Percentiles rank a stretch among this genome's conserved stretches.
Evolutionary conservation across 2,888 invertebrate genomes (phyloP).

Genomic region (Ctena decussata): DNA sequence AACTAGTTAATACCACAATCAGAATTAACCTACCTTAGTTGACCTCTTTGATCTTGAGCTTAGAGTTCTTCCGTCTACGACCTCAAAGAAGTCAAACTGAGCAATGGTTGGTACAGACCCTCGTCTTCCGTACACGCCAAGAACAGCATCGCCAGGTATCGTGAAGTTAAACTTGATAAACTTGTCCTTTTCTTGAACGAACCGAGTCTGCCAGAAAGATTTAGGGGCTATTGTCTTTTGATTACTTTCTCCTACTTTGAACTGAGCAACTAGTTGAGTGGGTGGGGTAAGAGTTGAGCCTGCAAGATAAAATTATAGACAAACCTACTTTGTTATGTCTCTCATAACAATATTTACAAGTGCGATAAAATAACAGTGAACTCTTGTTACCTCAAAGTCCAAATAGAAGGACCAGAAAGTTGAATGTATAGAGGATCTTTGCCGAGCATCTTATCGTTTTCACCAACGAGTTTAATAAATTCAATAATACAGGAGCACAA

Average conservation of each 20-base stretch:
- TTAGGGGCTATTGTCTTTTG: conserved; percentile 96
- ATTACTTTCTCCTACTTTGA: conserved; percentile 64
- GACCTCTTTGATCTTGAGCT: conserved; percentile 57
- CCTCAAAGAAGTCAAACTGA: conserved; percentile 98
- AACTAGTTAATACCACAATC: too few species aligned
- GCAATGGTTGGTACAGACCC: conserved; percentile 98
- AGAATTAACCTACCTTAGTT: conserved; percentile 50
- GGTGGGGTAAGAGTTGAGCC: conserved; percentile 62
- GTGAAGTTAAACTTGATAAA: conserved; percentile 98
- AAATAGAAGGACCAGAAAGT: too few species aligned
- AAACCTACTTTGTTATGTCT: too few species aligned
- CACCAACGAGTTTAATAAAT: too few species aligned
- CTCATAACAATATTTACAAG: too few species aligned
- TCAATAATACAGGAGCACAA: too few species aligned
- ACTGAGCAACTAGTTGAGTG: conserved; percentile 43
- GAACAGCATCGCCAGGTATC: conserved; percentile 85
- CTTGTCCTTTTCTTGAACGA: conserved; percentile 97
- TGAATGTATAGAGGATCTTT: too few species aligned
- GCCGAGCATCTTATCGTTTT: too few species aligned
- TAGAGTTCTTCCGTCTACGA: conserved; percentile 89
- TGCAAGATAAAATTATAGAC: conserved; percentile 35
- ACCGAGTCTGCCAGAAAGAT: conserved; percentile 99
- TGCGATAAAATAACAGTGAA: too few species aligned
- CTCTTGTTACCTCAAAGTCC: too few species aligned
- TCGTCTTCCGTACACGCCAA: conserved; percentile 97